Conservation (phyloP, 2,113 vertebrate genomes). For the Gymnorhina tibicen region DNA sequence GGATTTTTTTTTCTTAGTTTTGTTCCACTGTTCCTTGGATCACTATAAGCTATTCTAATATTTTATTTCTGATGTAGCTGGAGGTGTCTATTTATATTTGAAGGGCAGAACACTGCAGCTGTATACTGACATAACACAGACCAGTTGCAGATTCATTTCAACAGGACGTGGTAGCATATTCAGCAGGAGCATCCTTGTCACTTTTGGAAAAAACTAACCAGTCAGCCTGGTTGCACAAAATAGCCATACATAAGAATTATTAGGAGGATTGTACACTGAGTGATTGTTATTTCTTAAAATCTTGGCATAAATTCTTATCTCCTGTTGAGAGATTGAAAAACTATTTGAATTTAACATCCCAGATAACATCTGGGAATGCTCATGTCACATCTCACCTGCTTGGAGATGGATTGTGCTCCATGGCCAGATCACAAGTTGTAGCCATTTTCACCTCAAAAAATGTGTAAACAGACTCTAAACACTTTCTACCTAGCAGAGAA, state of each 20-base stretch:
- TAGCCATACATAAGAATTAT: neutral
- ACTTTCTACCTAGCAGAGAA: neutral
- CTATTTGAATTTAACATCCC: neutral
- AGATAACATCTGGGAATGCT: neutral
- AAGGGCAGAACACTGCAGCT: neutral
- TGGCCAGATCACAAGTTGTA: neutral
- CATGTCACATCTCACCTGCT: accelerated
- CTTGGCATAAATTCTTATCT: neutral
- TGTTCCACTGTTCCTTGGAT: neutral
- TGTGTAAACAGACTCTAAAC: neutral
- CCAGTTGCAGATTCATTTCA: neutral
- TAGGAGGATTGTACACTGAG: neutral
- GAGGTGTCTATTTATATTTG: neutral
- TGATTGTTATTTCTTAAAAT: neutral
- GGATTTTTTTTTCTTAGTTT: neutral
- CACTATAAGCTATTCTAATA: neutral
- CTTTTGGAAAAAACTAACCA: neutral
- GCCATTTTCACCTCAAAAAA: neutral
- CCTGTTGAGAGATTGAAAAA: neutral
- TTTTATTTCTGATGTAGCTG: neutral
- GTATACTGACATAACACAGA: neutral
- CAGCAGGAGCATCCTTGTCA: neutral
- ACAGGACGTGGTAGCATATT: neutral
- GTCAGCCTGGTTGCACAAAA: neutral
- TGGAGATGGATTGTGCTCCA: neutral